These are phyloP conservation scores for Choloepus didactylus DNA, from an alignment of 2,797 vertebrate species.

Conservation along the genomic window DNA sequence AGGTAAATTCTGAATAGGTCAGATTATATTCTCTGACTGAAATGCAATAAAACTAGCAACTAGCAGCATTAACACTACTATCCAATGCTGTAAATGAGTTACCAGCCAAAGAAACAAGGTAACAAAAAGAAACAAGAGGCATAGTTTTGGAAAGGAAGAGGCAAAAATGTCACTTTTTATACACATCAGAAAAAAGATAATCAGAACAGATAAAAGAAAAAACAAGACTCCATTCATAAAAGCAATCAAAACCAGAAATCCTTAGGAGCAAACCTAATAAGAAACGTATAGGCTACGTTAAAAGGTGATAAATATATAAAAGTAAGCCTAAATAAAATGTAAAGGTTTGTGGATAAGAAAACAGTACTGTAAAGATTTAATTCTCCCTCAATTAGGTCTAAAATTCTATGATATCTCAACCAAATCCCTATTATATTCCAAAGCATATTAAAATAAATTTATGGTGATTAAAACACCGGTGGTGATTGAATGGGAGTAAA, in stretches of 20 bases:
- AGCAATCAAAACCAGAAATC: not conserved
- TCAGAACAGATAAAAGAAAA: not conserved
- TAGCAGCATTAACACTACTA: not conserved
- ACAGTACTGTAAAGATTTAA: not conserved
- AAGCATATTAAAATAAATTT: too few relatives aligned
- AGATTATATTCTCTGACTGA: not conserved
- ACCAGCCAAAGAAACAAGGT: not conserved
- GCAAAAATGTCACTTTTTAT: not conserved
- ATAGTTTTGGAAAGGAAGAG: not conserved
- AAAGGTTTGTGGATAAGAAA: not conserved
- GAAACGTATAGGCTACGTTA: not conserved
- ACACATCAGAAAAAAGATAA: not conserved
- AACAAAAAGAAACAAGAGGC: not conserved
- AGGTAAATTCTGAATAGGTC: not conserved
- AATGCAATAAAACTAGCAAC: not conserved
- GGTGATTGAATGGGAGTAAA: not conserved
- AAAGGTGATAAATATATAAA: not conserved
- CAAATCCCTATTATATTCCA: not conserved
- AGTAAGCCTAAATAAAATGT: not conserved
- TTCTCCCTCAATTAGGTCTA: not conserved
- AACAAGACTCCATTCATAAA: not conserved
- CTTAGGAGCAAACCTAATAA: not conserved
- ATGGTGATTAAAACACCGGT: not conserved
- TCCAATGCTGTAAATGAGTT: not conserved
- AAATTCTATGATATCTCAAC: not conserved